Conservation (phyloP, 2,113 vertebrate species). For the Nibea albiflora region DNA sequence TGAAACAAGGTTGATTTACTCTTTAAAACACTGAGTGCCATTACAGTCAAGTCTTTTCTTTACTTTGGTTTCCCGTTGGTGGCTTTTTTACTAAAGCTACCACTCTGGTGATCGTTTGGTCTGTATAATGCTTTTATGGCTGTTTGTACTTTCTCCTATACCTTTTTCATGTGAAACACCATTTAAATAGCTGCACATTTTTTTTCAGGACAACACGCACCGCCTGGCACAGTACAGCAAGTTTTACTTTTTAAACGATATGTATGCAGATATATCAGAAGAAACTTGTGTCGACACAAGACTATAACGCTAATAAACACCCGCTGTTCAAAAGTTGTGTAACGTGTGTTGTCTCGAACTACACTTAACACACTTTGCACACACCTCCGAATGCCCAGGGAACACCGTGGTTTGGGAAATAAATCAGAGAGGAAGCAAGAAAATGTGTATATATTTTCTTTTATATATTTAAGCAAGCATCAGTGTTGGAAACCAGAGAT, state of each 20-base stretch:
- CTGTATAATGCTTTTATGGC: slow-evolving; percentile 65
- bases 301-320: slow-evolving; percentile 73
- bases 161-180: slow-evolving; percentile 54
- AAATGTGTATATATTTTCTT: background rate
- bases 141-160: slow-evolving; percentile 76
- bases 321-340: slow-evolving; percentile 17
- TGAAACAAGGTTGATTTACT: slow-evolving; percentile 47
- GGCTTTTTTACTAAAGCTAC: slow-evolving; percentile 28
- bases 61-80: slow-evolving; percentile 22
- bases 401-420: background rate
- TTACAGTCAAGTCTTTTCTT: background rate
- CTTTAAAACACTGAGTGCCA: slow-evolving; percentile 14
- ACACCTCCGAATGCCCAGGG: background rate
- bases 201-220: slow-evolving; percentile 39
- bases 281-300: slow-evolving; percentile 56
- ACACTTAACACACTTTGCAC: background rate
- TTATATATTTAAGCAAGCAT: slow-evolving; percentile 23
- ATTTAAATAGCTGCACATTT: slow-evolving; percentile 37
- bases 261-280: slow-evolving; percentile 39
- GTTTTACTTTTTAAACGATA: slow-evolving; percentile 49
- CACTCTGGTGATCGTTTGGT: slow-evolving; percentile 42
- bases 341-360: background rate
- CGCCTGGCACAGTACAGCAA: slow-evolving; percentile 35
- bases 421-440: background rate
- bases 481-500: slow-evolving; percentile 31